Evolutionary conservation across 2,888 invertebrate genomes (phyloP).

Genomic region (Shargacucullia verbasci): DNA sequence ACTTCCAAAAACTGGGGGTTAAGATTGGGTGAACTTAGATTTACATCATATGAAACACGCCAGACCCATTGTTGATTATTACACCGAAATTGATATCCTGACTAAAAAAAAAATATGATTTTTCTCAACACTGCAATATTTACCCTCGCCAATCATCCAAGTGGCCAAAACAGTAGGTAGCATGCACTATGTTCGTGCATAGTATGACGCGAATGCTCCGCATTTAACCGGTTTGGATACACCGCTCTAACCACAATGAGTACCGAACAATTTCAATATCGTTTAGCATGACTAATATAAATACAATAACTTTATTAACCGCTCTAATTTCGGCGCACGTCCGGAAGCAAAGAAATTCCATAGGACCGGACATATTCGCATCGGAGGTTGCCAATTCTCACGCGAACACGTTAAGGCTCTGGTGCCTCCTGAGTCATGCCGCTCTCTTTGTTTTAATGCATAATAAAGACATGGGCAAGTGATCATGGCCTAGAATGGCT

Average conservation of each 20-base stretch:
- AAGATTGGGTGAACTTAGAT: too few species aligned
- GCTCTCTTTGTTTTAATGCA: constrained; percentile 41
- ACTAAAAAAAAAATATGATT: too few species aligned
- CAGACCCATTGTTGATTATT: too few species aligned
- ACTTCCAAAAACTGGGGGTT: too few species aligned
- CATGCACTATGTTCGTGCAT: neutral
- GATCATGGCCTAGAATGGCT: constrained; percentile 42
- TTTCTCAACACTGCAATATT: too few species aligned
- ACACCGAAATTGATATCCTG: too few species aligned
- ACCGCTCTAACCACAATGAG: constrained; percentile 16
- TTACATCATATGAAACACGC: too few species aligned
- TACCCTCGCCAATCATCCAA: too few species aligned
- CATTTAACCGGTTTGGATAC: constrained; percentile 14
- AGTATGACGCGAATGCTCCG: neutral
- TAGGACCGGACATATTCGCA: constrained; percentile 43
- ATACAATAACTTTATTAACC: constrained; percentile 23
- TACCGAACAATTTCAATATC: constrained; percentile 4
- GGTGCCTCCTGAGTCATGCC: constrained; percentile 47
- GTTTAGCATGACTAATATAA: constrained; percentile 34
- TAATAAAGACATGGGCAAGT: constrained; percentile 16
- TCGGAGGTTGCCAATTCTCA: constrained; percentile 48
- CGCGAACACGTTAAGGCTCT: constrained; percentile 27
- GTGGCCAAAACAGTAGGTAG: too few species aligned
- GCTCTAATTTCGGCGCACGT: constrained; percentile 47
- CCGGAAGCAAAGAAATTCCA: constrained; percentile 54